A percentile compares a stretch with the other conserved stretches of the same genome.
Evolutionary conservation across 2,113 vertebrate species (phyloP).

Genomic region (Strix uralensis): DNA sequence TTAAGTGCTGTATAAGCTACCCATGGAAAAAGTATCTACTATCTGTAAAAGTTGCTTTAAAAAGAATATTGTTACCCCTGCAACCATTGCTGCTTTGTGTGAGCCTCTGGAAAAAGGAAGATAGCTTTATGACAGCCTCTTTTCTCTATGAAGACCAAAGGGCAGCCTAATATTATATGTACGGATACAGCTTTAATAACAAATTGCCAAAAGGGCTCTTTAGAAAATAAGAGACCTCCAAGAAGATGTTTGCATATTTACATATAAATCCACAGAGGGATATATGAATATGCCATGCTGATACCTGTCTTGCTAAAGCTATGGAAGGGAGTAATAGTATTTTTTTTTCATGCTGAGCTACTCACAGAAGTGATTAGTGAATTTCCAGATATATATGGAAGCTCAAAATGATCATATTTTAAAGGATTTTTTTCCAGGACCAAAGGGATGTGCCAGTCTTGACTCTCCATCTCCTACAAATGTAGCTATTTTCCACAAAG

Average conservation of each 20-base stretch:
- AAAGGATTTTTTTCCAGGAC: neutral
- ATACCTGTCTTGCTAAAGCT: conserved; percentile 40
- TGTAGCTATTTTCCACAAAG: neutral
- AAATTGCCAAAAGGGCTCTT: conserved; percentile 37
- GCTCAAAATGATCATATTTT: neutral
- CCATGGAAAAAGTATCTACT: conserved; percentile 20
- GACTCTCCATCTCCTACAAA: neutral
- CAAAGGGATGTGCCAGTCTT: neutral
- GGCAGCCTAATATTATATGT: neutral
- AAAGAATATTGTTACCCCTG: neutral
- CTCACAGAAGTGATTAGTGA: neutral
- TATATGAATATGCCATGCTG: conserved; percentile 4
- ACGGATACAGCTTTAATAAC: neutral
- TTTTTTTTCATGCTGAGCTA: conserved; percentile 1
- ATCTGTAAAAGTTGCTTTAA: neutral
- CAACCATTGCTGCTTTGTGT: neutral
- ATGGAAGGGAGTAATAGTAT: neutral
- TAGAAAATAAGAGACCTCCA: conserved; percentile 36
- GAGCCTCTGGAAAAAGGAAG: conserved; percentile 24
- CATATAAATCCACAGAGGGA: conserved; percentile 14
- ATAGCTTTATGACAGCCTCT: conserved; percentile 27
- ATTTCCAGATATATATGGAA: neutral
- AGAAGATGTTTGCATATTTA: conserved; percentile 44
- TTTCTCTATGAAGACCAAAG: conserved; percentile 22
- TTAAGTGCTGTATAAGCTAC: conserved; percentile 17